These are phyloP conservation scores for Lasioglossum albipes DNA, from an alignment of 1,140 invertebrate species.

Conservation along the genomic window DNA sequence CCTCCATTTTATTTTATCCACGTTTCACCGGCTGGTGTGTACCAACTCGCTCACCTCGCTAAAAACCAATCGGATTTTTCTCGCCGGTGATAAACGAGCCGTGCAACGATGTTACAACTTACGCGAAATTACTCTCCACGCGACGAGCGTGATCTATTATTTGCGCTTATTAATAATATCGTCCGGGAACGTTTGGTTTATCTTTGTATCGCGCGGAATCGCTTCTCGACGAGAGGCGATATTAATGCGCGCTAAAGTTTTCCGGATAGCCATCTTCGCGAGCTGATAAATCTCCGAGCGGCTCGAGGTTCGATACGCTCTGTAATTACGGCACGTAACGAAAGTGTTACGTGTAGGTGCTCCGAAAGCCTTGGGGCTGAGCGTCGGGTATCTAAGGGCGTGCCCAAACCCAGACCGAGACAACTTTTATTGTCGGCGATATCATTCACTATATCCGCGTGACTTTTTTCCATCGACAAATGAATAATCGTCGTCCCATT, in stretches of 20 bases:
- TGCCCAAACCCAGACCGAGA: conserved; percentile 30
- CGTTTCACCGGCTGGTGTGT: not conserved
- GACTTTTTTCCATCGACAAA: conserved; percentile 15
- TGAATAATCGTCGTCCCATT: conserved; percentile 33
- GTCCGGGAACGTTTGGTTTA: not conserved
- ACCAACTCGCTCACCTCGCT: not conserved
- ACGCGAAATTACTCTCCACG: not conserved
- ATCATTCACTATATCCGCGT: conserved; percentile 31
- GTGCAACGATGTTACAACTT: not conserved
- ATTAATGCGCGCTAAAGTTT: conserved; percentile 31
- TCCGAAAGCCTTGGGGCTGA: conserved; percentile 35
- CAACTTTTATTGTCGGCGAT: conserved; percentile 39
- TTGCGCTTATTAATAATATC: conserved; percentile 39
- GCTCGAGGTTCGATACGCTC: conserved; percentile 56
- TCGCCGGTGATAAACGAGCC: not conserved
- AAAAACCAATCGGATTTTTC: not conserved
- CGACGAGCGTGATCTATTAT: conserved; percentile 20
- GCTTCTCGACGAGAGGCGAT: conserved; percentile 23
- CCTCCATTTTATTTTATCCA: not conserved
- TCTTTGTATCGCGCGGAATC: conserved; percentile 13
- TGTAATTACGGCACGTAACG: conserved; percentile 64
- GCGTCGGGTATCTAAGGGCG: conserved; percentile 48
- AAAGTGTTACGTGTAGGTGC: conserved; percentile 57
- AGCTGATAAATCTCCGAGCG: conserved; percentile 60
- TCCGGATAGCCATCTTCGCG: conserved; percentile 57